Evolutionary conservation across 1,140 invertebrate genomes (phyloP), one percentile per base, ranked within the genome.

Genomic region (Drosophila willistoni): DNA sequence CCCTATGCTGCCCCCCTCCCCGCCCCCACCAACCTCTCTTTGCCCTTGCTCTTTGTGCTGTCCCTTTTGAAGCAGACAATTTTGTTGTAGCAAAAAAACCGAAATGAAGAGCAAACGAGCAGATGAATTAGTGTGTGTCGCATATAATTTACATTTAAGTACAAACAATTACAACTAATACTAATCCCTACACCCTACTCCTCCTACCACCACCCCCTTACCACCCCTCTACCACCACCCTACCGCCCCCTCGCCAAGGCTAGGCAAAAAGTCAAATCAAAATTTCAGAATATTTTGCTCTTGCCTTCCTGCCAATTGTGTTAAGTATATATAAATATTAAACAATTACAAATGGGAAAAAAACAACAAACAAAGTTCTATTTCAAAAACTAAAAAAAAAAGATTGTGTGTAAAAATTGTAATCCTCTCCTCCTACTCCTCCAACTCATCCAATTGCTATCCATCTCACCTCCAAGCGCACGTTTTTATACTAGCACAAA

Each of bases 121-220:
- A 44, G 42, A 44, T 44, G 42, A 17, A 51, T 22, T 51, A 47
- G 36, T 39, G 36, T 39, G 36, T 51, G 42, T 44, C 42, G 12
- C 36, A 39, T 39, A 13, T 44, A 22, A 51, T 51, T 51, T 51
- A 51, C 44, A 51, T 51, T 51, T 51, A 34, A 68, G 47, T 64
- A 76, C 60, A 22, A 68, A 62, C 14, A 39, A 39, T 64, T 64
- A 72, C n/a, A n/a, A n/a, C 65, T 84, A 80, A 76, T 79, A 79
- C 68, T 73, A 61, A 76, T 61, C 68, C 70, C 63, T 7, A 29
- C 29, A 66, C 61, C 34, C 34, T 10, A 36, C 44, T 22, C n/a
- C 17, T 22, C 42, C 12, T n/a, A 29, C 17, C 47, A 44, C 12
- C 12, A 33, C 64, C 29, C 33, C n/a, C 34, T 3, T 4, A 36